Conservation (phyloP, 2,113 vertebrate genomes). For the Tragelaphus strepsiceros region DNA sequence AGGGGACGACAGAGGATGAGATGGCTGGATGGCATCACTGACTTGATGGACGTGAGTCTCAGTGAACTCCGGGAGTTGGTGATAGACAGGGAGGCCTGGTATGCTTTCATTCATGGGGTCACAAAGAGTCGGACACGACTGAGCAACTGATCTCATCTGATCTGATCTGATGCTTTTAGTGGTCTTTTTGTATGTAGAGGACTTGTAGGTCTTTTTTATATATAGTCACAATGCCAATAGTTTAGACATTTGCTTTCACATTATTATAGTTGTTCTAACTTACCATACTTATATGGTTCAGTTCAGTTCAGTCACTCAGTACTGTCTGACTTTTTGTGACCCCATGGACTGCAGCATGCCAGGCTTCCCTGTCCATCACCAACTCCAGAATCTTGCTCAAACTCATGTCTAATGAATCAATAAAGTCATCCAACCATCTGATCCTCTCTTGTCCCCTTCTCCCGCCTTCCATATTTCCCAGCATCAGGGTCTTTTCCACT, state of each 20-base stretch:
- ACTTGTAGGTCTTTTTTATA: neutral
- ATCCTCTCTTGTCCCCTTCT: no score
- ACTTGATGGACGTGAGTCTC: no score
- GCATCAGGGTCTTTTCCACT: no score
- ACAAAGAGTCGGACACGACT: no score
- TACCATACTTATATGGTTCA: neutral
- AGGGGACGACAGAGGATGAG: no score
- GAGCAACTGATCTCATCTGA: no score
- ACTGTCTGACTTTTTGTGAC: neutral
- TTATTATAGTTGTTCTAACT: neutral
- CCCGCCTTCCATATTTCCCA: no score
- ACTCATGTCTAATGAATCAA: accelerated
- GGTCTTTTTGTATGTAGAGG: neutral
- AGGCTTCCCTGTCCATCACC: neutral
- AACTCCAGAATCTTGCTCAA: neutral
- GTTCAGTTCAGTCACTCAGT: neutral
- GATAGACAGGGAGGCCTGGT: no score
- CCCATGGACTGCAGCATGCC: neutral
- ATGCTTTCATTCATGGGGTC: accelerated
- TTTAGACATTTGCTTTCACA: neutral
- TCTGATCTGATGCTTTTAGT: neutral
- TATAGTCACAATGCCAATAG: neutral
- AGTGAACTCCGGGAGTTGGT: no score
- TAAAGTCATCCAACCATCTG: no score
- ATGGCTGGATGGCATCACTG: no score